Percentiles rank a stretch among this genome's conserved stretches.
These are phyloP conservation scores for Elephas maximus DNA, from an alignment of 2,113 vertebrate species.

Conservation along the genomic window DNA sequence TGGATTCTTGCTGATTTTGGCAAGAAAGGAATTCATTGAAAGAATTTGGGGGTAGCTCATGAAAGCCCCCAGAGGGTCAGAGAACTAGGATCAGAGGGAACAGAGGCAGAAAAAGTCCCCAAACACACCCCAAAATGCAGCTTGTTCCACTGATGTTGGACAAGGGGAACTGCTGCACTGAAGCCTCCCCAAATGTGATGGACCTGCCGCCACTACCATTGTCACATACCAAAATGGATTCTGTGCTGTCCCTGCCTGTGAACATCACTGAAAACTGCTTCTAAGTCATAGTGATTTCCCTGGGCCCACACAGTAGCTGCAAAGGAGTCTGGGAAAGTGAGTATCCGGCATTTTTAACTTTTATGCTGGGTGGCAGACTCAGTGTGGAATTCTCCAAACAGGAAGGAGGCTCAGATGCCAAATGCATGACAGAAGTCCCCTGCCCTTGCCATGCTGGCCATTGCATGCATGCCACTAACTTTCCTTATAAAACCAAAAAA, in stretches of 20 bases:
- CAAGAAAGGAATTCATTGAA: neutral
- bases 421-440: neutral
- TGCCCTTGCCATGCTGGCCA: neutral
- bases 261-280: neutral
- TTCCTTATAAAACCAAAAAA: neutral
- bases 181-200: neutral
- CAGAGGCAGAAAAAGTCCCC: neutral
- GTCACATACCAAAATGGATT: too few relatives aligned
- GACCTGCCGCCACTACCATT: neutral
- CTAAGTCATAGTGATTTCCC: neutral
- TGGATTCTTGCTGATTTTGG: neutral
- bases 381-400: neutral
- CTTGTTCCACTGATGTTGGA: neutral
- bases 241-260: too few relatives aligned
- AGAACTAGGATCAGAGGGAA: neutral
- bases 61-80: neutral
- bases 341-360: neutral
- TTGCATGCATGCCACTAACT: neutral
- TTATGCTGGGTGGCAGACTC: neutral
- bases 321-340: neutral
- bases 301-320: neutral
- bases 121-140: neutral
- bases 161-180: rapidly evolving
- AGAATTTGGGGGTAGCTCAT: neutral
- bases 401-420: neutral